Conservation (phyloP, 1,140 invertebrate genomes). For the Calephelis nemesis region DNA sequence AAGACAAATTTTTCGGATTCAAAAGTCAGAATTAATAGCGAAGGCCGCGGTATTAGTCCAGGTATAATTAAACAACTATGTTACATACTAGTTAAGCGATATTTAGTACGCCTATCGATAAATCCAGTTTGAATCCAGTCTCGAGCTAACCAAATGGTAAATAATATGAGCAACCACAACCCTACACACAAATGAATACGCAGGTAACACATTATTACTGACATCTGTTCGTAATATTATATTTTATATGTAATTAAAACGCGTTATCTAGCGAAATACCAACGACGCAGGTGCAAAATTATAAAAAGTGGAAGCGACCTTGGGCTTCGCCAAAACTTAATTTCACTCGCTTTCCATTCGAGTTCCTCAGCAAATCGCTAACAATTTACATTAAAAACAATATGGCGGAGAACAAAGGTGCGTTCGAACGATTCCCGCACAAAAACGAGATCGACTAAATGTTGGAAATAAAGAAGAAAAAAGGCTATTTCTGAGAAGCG, state of each 20-base stretch:
- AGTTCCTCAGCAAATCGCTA: slow-evolving; percentile 42
- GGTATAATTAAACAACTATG: not conserved
- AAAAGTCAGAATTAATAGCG: no score
- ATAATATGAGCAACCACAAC: no score
- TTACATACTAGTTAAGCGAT: no score
- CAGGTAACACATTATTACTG: not conserved
- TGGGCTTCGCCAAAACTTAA: slow-evolving; percentile 20
- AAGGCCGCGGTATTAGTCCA: no score
- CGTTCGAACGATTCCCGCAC: slow-evolving; percentile 51
- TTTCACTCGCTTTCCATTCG: slow-evolving; percentile 48
- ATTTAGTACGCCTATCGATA: slow-evolving; percentile 20
- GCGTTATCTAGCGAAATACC: slow-evolving; percentile 7
- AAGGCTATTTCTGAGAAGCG: slow-evolving; percentile 67
- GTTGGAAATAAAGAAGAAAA: slow-evolving; percentile 58
- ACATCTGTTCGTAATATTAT: slow-evolving; percentile 7
- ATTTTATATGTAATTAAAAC: slow-evolving; percentile 21
- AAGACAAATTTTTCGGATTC: no score
- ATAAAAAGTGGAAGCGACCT: not conserved
- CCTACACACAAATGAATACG: no score
- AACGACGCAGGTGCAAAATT: slow-evolving; percentile 4
- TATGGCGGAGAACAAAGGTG: slow-evolving; percentile 66
- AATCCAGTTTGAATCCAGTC: slow-evolving; percentile 2
- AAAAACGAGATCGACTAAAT: slow-evolving; percentile 68
- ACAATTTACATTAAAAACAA: slow-evolving; percentile 55
- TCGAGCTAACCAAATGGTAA: no score